Conservation (phyloP, 2,888 invertebrate species). For the Caenorhabditis plicata region DNA sequence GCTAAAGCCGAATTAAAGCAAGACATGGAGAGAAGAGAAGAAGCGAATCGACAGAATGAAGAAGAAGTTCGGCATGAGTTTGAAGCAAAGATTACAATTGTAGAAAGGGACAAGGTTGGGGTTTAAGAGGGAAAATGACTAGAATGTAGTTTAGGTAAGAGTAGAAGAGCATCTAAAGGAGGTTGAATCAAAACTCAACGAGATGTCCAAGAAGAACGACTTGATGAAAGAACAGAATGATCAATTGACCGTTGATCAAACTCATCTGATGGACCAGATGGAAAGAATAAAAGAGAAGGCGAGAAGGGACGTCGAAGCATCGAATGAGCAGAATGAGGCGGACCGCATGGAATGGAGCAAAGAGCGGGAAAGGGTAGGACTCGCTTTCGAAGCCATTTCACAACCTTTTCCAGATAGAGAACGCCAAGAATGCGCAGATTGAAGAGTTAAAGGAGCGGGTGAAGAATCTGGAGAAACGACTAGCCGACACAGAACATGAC, state of each 20-base stretch:
- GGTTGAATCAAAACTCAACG: constrained; percentile 12
- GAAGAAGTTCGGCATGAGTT: constrained; percentile 24
- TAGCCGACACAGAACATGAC: too few relatives aligned
- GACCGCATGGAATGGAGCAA: constrained; percentile 19
- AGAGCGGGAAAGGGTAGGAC: constrained; percentile 8
- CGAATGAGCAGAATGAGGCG: constrained; percentile 25
- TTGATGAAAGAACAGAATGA: constrained; percentile 36
- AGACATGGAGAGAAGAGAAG: constrained; percentile 15
- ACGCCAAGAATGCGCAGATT: constrained; percentile 15
- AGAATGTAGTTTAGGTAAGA: background rate
- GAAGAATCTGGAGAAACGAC: constrained; percentile 7
- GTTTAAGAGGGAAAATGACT: too few relatives aligned
- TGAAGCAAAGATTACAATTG: constrained; percentile 13
- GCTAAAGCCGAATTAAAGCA: constrained; percentile 25
- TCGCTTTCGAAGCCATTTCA: background rate
- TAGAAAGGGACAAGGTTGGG: constrained; percentile 15
- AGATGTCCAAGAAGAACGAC: constrained; percentile 34
- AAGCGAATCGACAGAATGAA: constrained; percentile 26
- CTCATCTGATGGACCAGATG: constrained; percentile 14
- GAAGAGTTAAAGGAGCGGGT: constrained; percentile 19
- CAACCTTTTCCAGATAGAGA: constrained; percentile 28
- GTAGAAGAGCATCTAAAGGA: background rate
- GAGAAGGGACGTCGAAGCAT: constrained; percentile 22
- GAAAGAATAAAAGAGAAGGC: constrained; percentile 18
- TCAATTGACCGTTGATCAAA: constrained; percentile 22